Percentiles rank a stretch among this genome's conserved stretches.
phyloP scores from a whole-genome alignment of 2,888 invertebrate genomes.

The Phengaris alcon region DNA sequence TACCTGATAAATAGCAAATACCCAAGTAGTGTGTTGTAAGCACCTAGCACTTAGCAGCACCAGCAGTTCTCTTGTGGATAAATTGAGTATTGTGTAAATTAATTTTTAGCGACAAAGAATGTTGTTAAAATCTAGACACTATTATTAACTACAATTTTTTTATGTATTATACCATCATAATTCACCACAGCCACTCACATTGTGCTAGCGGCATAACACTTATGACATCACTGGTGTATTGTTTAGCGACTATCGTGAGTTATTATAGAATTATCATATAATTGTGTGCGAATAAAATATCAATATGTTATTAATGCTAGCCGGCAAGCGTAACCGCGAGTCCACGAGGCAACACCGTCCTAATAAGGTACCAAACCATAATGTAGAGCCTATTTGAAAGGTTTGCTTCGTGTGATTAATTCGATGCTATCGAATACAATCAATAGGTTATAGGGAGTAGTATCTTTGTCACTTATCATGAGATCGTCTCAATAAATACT shows the following conservation, averaged over 20 bases:
- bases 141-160: too few species aligned
- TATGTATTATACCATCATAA: too few species aligned
- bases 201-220: neutral
- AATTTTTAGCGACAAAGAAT: too few species aligned
- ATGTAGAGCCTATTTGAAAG: neutral
- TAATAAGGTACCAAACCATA: neutral
- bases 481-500: neutral
- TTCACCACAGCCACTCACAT: neutral
- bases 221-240: constrained; percentile 2
- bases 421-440: neutral
- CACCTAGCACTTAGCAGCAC: too few species aligned
- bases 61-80: too few species aligned
- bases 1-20: too few species aligned
- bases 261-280: constrained; percentile 7
- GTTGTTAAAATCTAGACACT: too few species aligned
- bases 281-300: constrained; percentile 8
- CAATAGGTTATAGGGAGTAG: neutral
- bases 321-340: neutral
- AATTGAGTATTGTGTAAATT: too few species aligned
- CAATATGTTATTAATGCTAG: neutral
- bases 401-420: neutral
- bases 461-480: neutral
- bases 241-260: neutral
- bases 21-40: too few species aligned
- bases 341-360: neutral